These are phyloP conservation scores for Monochamus saltuarius DNA, from an alignment of 1,140 invertebrate genomes.

Conservation along the genomic window DNA sequence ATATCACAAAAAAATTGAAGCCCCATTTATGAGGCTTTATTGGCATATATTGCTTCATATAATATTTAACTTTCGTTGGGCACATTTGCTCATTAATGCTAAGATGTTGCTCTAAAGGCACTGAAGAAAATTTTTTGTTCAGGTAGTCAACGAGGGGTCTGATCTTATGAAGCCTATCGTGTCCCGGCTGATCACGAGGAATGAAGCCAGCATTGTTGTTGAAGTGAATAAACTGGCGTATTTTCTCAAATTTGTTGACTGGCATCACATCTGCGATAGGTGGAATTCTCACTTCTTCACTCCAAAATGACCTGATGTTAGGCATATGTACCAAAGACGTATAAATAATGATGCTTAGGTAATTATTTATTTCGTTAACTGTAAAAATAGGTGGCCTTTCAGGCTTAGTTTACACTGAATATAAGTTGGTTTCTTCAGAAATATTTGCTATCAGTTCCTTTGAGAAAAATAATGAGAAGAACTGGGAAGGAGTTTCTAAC, in stretches of 20 bases:
- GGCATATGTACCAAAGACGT: conserved; percentile 46
- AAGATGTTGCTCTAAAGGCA: conserved; percentile 25
- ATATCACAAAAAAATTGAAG: conserved; percentile 44
- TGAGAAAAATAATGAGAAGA: conserved; percentile 37
- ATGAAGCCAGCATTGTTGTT: conserved; percentile 41
- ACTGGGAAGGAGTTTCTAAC: conserved; percentile 33
- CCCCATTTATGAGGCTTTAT: conserved; percentile 51
- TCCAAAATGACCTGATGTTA: conserved; percentile 43
- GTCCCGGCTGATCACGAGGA: conserved; percentile 29
- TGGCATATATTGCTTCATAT: conserved; percentile 37
- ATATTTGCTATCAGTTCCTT: conserved; percentile 18
- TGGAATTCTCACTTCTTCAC: conserved; percentile 42
- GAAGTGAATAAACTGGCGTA: conserved; percentile 42
- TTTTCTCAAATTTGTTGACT: conserved; percentile 48
- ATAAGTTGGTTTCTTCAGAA: conserved; percentile 41
- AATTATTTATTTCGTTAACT: conserved; percentile 19
- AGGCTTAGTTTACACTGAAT: conserved; percentile 28
- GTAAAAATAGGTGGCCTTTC: conserved; percentile 29
- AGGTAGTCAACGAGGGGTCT: conserved; percentile 47
- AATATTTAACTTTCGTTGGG: conserved; percentile 34
- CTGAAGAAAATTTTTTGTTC: conserved; percentile 44
- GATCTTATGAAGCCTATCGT: conserved; percentile 49
- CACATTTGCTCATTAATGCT: conserved; percentile 33
- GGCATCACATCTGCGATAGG: conserved; percentile 45
- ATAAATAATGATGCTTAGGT: conserved; percentile 45